These are phyloP conservation scores for Morbakka virulenta DNA, from an alignment of 30 jellyfish, hydroid and myxozoan genomes.

Conservation along the genomic window DNA sequence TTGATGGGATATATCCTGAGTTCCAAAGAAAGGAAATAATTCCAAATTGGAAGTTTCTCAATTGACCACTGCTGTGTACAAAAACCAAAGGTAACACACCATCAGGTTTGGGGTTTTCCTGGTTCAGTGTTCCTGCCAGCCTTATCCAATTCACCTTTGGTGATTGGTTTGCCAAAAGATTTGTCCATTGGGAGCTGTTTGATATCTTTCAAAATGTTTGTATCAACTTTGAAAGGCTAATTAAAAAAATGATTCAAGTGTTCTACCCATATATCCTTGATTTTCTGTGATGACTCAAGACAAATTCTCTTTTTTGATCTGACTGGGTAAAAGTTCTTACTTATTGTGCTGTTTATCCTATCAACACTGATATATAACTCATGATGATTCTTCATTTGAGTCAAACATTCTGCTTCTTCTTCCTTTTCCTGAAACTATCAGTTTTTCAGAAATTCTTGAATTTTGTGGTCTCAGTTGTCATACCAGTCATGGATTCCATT, in stretches of 20 bases:
- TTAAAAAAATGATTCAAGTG: conserved; percentile 37
- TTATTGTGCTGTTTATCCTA: conserved; percentile 53
- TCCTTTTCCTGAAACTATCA: conserved; percentile 45
- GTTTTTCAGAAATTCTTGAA: conserved; percentile 21
- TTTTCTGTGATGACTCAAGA: conserved; percentile 26
- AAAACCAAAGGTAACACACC: no score
- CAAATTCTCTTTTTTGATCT: conserved; percentile 34
- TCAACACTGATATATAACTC: conserved; percentile 44
- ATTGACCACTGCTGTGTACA: no score
- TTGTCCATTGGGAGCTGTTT: no score
- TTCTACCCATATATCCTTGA: conserved; percentile 49
- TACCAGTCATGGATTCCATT: no score
- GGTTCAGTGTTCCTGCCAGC: no score
- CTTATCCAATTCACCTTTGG: no score
- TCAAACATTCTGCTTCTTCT: conserved; percentile 60
- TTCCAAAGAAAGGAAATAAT: no score
- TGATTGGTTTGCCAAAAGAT: no score
- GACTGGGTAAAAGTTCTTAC: conserved; percentile 27
- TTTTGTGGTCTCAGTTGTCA: conserved; percentile 25
- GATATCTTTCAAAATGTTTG: conserved; percentile 5
- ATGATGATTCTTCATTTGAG: conserved; percentile 29
- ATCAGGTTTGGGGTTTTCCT: no score
- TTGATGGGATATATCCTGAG: no score
- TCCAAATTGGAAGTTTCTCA: no score
- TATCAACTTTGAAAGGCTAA: conserved; percentile 31